Evolutionary conservation across 2,888 invertebrate genomes (phyloP), one percentile per base, ranked within the genome.

Genomic region (Eupithecia subumbrata): DNA sequence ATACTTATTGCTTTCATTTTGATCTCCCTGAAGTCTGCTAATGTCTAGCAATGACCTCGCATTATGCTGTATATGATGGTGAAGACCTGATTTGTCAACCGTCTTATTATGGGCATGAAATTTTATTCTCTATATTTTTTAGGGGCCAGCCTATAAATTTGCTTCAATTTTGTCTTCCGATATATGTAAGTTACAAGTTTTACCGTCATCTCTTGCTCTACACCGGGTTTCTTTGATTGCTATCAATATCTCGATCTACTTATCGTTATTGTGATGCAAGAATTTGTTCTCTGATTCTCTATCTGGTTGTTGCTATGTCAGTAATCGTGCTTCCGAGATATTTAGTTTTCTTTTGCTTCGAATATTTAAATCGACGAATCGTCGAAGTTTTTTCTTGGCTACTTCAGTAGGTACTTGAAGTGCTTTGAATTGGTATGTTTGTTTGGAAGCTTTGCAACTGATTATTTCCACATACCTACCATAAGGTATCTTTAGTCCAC

Each of bases 221-320:
- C 82, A 84, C 80, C 82, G 81, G 76, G 69, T 83, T 80, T 82
- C 78, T 79, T 81, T 78, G 30, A 14, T 71, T 60, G 40, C 43
- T 71, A 64, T 71, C 71, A 40, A 63, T 70, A 37, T 48, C 34
- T 64, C 63, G 60, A 68, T 45, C 64, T 64, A 67, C 52, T 84
- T 76, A 80, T 80, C 77, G 74, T 63, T 83, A 78, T 79, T 84
- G 79, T 80, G 78, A 75, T 84, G 84, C 86, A 89, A 88, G 77
- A 69, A 75, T 75, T 83, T 84, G 75, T 78, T 78, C 76, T 79
- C 85, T 84, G 79, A 81, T 84, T 82, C 82, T 79, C 40, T 83
- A 76, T 82, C 81, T 37, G 77, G 72, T 75, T 80, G 80, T 66
- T 40, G 84, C 83, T 86, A 84, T 82, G 83, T 82, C 79, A 81